Conservation (phyloP, 2,888 invertebrate genomes). For the Drosophila pseudotakahashii region DNA sequence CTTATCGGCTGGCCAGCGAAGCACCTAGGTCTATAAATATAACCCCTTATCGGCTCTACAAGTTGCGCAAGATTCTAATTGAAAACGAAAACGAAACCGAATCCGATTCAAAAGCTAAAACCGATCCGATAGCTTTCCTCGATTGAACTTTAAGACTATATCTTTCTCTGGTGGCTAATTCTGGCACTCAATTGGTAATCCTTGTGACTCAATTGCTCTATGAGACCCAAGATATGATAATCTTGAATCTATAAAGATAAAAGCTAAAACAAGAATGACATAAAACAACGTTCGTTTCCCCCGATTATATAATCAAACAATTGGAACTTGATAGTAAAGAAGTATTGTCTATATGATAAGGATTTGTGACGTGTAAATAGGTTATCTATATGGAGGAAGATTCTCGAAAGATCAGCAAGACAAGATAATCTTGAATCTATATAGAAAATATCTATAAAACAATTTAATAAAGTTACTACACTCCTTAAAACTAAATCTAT, state of each 20-base stretch:
- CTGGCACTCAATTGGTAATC: not conserved
- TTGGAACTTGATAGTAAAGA: not conserved
- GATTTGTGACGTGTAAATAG: not conserved
- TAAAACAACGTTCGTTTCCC: not conserved
- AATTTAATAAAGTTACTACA: too few species aligned
- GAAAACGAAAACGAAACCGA: constrained; percentile 23
- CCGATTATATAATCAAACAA: not conserved
- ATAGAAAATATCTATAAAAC: not conserved
- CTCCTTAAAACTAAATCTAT: too few species aligned
- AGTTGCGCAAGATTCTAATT: constrained; percentile 37
- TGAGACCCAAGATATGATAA: not conserved
- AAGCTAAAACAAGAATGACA: not conserved
- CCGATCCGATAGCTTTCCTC: not conserved
- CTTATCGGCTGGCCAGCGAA: constrained; percentile 49
- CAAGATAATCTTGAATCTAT: not conserved
- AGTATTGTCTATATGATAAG: constrained; percentile 1
- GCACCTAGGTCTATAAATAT: constrained; percentile 58
- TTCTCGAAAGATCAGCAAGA: not conserved
- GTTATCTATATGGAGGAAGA: constrained; percentile 3
- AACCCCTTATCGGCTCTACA: constrained; percentile 55
- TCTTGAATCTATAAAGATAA: constrained; percentile 1
- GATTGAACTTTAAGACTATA: not conserved
- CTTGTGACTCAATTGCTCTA: not conserved
- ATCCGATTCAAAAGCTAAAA: not conserved
- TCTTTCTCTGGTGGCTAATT: not conserved